phyloP scores from a whole-genome alignment of 2,113 vertebrate species.

The Caretta caretta region DNA sequence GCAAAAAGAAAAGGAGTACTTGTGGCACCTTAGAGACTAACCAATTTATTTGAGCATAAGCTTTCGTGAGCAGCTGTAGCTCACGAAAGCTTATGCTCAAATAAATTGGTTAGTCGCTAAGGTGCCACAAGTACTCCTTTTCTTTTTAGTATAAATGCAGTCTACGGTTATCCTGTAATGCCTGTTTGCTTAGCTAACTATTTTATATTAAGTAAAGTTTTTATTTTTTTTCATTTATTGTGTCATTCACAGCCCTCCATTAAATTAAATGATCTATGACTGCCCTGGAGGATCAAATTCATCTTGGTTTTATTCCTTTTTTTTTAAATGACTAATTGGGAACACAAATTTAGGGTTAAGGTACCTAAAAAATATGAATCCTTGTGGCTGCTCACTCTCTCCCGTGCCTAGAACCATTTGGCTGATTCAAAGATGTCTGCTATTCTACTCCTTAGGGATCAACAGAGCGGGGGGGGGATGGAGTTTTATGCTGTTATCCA shows the following conservation, averaged over 20 bases:
- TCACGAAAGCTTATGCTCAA: too few relatives aligned
- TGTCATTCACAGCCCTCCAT: not conserved
- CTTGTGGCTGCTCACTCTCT: not conserved
- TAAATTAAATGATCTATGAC: not conserved
- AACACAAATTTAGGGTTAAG: not conserved
- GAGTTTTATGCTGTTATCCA: not conserved
- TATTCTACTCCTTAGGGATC: not conserved
- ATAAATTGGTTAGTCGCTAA: too few relatives aligned
- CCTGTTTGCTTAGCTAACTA: not conserved
- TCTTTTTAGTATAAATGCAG: not conserved
- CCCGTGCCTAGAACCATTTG: not conserved
- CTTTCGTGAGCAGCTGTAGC: too few relatives aligned
- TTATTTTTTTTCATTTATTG: not conserved
- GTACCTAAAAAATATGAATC: not conserved
- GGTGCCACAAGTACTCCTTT: too few relatives aligned
- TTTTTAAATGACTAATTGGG: not conserved
- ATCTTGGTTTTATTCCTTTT: not conserved
- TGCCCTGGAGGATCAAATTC: not conserved
- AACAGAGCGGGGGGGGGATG: not conserved
- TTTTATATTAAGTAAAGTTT: not conserved
- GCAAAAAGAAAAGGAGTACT: too few relatives aligned
- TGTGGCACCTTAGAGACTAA: too few relatives aligned
- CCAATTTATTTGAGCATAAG: too few relatives aligned
- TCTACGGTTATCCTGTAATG: not conserved
- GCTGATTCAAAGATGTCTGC: not conserved